Evolutionary conservation across 2,113 vertebrate species (phyloP).

Genomic region (Sialia sialis): DNA sequence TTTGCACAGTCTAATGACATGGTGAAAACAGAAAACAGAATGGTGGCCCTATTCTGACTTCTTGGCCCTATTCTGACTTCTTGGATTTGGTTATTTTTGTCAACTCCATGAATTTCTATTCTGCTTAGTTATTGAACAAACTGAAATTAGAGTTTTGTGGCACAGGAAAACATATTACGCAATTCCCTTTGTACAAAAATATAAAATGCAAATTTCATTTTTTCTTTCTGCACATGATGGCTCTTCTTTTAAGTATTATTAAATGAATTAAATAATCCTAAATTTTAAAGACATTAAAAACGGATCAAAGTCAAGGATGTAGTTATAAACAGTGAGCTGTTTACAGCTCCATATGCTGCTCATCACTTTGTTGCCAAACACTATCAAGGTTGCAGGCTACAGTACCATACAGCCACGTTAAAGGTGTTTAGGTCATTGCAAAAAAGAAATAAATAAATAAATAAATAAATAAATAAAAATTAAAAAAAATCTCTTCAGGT

Average conservation of each 20-base stretch:
- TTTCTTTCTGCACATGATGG: background rate
- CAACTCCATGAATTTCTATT: background rate
- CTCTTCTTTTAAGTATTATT: background rate
- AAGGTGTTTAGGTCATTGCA: background rate
- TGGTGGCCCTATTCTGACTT: background rate
- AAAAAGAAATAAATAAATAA: no score
- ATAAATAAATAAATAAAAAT: no score
- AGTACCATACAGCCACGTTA: background rate
- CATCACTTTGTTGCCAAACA: background rate
- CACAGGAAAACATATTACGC: background rate
- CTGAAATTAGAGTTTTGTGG: background rate
- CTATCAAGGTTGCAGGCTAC: background rate
- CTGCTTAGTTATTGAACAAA: background rate
- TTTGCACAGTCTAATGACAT: background rate
- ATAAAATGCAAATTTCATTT: background rate
- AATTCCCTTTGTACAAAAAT: background rate
- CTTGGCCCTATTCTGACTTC: background rate
- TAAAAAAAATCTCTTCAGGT: background rate
- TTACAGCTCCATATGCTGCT: background rate
- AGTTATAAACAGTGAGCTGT: background rate
- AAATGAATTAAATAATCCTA: background rate
- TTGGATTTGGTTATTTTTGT: background rate
- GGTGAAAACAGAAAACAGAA: background rate
- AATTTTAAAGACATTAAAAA: background rate
- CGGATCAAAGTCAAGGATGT: background rate